Percentiles rank a stretch among this genome's conserved stretches.
These are phyloP conservation scores for Acleris cristana DNA, from an alignment of 2,888 invertebrate species.

Conservation along the genomic window DNA sequence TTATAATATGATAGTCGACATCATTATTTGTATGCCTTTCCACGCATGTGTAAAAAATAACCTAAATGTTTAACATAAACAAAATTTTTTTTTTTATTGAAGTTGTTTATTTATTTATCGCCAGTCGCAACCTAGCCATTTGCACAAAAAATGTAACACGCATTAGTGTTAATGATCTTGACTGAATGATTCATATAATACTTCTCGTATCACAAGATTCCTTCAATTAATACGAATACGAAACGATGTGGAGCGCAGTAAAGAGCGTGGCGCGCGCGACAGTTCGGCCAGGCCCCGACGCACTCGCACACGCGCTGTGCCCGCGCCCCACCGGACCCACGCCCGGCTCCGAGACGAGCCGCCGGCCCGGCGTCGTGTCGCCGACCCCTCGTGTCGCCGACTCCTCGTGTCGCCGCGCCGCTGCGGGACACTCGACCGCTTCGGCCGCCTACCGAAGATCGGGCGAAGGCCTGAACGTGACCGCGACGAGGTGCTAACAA, in stretches of 20 bases:
- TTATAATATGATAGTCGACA: too few relatives aligned
- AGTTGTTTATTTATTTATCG: not conserved
- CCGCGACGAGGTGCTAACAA: slow-evolving; percentile 65
- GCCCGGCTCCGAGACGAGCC: slow-evolving; percentile 36
- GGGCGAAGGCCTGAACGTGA: slow-evolving; percentile 73
- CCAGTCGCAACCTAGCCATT: slow-evolving; percentile 11
- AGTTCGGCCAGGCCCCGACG: slow-evolving; percentile 60
- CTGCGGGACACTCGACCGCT: slow-evolving; percentile 3
- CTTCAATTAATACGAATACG: slow-evolving; percentile 63
- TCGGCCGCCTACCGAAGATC: slow-evolving; percentile 38
- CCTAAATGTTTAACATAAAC: not conserved
- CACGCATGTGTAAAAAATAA: not conserved
- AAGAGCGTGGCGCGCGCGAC: slow-evolving; percentile 52
- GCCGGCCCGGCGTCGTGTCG: slow-evolving; percentile 43
- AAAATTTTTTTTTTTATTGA: too few relatives aligned
- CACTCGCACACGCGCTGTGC: slow-evolving; percentile 23
- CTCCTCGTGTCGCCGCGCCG: not conserved
- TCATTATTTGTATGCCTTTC: too few relatives aligned
- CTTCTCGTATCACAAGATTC: slow-evolving; percentile 52
- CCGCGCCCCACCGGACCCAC: slow-evolving; percentile 51
- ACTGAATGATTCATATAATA: slow-evolving; percentile 45
- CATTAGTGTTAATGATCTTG: slow-evolving; percentile 59
- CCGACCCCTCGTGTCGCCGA: not conserved
- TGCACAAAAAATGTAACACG: slow-evolving; percentile 40
- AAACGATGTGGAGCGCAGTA: slow-evolving; percentile 49